Evolutionary conservation across 2,113 vertebrate genomes (phyloP), one percentile per base, ranked within the genome.

Genomic region (Bucco capensis): DNA sequence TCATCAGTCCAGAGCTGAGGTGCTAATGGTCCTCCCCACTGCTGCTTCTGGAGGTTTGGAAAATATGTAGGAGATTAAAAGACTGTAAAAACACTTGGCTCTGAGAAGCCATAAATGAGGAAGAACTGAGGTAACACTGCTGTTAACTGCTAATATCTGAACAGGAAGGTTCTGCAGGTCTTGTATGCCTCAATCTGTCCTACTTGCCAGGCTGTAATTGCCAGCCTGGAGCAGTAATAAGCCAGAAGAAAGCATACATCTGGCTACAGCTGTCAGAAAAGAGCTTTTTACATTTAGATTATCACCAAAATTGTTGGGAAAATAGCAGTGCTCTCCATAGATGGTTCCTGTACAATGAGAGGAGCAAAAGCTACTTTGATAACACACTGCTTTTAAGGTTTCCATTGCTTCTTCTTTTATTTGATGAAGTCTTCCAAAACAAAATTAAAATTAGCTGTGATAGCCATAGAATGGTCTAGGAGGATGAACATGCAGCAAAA

Each of bases 341-440:
- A 80, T 1, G 4, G 7, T 3, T 75, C 54, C 19, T 19, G 8
- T 28, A 46, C 18, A 70, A 38, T 0, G 0, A 25, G 13, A 10
- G 12, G 89, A 85, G 8, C 0, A 0, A 51, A 80, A 76, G 23
- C 19, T 40, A n/a, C n/a, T 64, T 66, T 35, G 25, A 53, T 6
- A 10, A 12, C 23, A 82, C 8, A 1, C 13, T 17, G 17, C 64
- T 76, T 92, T 54, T 60, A 22, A 58, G 44, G 46, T 54, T 38
- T 75, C 30, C 2, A 37, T 74, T 83, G 22, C 7, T 24, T 35
- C 53, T 54, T 40, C 42, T 71, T 53, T 66, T 19, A 58, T 10
- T 51, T 8, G 35, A 42, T 14, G 18, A 33, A 40, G 49, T 31
- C 60, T 50, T 60, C 75, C 54, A 42, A 70, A 85, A 31, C 19